Evolutionary conservation across 1,140 invertebrate species (phyloP), one percentile per base, ranked within the genome.

Genomic region (Atta cephalotes): DNA sequence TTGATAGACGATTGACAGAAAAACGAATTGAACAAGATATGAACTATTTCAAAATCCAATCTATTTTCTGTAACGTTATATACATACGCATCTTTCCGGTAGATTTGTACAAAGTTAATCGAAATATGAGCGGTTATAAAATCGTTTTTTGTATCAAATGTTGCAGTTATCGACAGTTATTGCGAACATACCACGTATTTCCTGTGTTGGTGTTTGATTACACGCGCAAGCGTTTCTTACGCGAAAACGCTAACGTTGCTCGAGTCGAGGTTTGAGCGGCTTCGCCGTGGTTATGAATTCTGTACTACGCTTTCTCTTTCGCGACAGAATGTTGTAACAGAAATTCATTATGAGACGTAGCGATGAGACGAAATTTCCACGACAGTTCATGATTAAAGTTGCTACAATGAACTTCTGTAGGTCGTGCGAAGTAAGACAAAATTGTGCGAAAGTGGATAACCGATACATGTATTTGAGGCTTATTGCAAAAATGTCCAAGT

Each of bases 161-260:
- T 45, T 74, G 56, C 80, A 58, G 35, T 25, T 58, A 81, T 81
- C 70, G 58, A 62, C 28, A 51, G 25, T 74, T 49, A 25, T 58
- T 31, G 56, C 65, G 56, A 89, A 66, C 63, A 76, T 60, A 65
- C 14, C 21, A 14, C 66, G 66, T 49, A 78, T 78, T 60, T 62
- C 60, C 71, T 35, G 21, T 58, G 39, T 62, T 39, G 88, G 81
- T 87, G 77, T 89, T 89, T 58, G 71, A 62, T 87, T 89, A 80
- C 85, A 62, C 77, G 66, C 51, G 62, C 88, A 60, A 68, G 56
- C 88, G 53, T 21, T 91, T 91, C 85, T 74, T 82, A 84, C 87
- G 80, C 68, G 60, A 87, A 91, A 91, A 53, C 31, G 90, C 90
- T 91, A 89, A 87, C 87, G 78, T 84, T 76, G 88, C 78, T 68